Evolutionary conservation across 92 coral and sea anemone genomes (phyloP).

Genomic region (Epizoanthus ramosus): DNA sequence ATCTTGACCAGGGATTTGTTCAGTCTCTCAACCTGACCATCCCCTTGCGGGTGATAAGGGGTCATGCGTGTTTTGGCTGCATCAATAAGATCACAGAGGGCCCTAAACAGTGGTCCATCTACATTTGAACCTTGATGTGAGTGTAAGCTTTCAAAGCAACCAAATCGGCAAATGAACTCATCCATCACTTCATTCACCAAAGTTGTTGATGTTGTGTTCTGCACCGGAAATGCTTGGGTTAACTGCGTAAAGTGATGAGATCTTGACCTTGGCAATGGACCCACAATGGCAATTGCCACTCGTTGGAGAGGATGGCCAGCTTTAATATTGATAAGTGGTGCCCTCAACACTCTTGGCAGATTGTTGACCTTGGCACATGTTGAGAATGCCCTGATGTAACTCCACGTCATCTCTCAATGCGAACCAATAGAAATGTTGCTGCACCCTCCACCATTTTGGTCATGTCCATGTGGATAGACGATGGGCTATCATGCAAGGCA

Average conservation of each 20-base stretch:
- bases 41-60: conserved; percentile 39
- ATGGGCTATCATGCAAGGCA: conserved; percentile 36
- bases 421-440: conserved; percentile 44
- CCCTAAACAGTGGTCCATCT: conserved; percentile 5
- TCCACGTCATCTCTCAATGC: conserved; percentile 27
- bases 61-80: conserved; percentile 37
- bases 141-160: neutral
- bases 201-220: conserved; percentile 44
- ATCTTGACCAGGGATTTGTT: conserved; percentile 46
- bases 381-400: conserved; percentile 19
- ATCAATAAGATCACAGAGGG: conserved; percentile 42
- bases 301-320: conserved; percentile 55
- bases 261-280: conserved; percentile 39
- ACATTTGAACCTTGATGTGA: too few relatives aligned
- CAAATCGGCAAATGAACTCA: conserved; percentile 43
- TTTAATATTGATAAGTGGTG: too few relatives aligned
- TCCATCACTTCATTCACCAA: conserved; percentile 45
- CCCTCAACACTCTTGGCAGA: too few relatives aligned
- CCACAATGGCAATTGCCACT: conserved; percentile 50
- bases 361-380: conserved; percentile 12
- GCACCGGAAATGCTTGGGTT: conserved; percentile 36
- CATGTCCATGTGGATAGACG: conserved; percentile 54
- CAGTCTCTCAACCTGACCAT: conserved; percentile 50
- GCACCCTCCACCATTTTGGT: conserved; percentile 27
- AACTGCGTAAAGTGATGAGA: conserved; percentile 54